A percentile compares a stretch with the other conserved stretches of the same genome.
Evolutionary conservation across 2,888 invertebrate genomes (phyloP).

Genomic region (Scelioninae gen. 1): DNA sequence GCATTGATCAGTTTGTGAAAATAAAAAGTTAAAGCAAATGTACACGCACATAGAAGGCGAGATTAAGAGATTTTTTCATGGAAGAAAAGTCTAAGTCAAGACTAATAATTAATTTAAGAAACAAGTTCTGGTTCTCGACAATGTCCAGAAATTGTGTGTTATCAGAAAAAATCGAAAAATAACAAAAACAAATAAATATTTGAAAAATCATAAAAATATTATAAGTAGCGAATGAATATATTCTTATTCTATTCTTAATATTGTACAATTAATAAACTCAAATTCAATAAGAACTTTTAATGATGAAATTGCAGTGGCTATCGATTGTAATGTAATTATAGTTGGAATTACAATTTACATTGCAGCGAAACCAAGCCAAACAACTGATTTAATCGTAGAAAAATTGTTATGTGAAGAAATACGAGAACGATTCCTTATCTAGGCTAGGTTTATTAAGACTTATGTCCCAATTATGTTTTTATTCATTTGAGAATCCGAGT

Average conservation of each 20-base stretch:
- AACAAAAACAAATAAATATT: constrained; percentile 43
- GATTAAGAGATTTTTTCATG: constrained; percentile 34
- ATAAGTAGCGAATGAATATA: constrained; percentile 57
- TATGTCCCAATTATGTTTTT: too few relatives aligned
- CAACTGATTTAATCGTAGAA: background rate
- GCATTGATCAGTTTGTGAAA: constrained; percentile 11
- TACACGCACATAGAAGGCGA: constrained; percentile 49
- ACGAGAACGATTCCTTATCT: too few relatives aligned
- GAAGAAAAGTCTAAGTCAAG: constrained; percentile 32
- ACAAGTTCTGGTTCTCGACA: constrained; percentile 39
- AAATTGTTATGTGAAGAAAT: background rate
- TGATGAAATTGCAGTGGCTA: constrained; percentile 38
- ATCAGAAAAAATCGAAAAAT: constrained; percentile 50
- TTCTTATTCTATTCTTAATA: constrained; percentile 61
- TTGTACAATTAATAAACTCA: constrained; percentile 25
- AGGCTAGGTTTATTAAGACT: too few relatives aligned
- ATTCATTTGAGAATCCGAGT: too few relatives aligned
- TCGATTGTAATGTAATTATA: constrained; percentile 38
- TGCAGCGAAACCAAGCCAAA: constrained; percentile 3
- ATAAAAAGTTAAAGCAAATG: constrained; percentile 31
- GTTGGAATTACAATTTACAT: constrained; percentile 19
- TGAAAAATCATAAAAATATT: constrained; percentile 57
- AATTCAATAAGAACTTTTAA: constrained; percentile 39
- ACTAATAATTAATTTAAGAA: constrained; percentile 33
- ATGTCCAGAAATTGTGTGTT: constrained; percentile 60